Conservation (phyloP, 2,113 vertebrate genomes). For the Syngnathoides biaculeatus region DNA sequence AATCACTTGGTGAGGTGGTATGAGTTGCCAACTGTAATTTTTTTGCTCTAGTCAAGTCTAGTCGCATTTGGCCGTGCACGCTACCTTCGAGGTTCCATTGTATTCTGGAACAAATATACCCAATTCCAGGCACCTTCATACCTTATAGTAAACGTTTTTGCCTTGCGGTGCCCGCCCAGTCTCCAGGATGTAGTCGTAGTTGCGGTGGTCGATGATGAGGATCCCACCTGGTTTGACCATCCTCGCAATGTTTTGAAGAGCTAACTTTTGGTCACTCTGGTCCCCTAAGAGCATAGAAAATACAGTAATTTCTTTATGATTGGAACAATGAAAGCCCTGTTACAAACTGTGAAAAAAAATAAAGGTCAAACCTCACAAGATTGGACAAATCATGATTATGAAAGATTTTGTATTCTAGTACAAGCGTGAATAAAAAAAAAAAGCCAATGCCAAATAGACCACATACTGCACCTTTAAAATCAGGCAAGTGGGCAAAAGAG, state of each 20-base stretch:
- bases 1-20: too few relatives aligned
- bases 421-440: neutral
- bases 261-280: conserved; percentile 90
- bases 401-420: neutral
- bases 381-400: neutral
- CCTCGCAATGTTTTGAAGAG: conserved; percentile 88
- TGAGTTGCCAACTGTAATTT: neutral
- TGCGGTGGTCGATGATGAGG: conserved; percentile 93
- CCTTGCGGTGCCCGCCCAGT: conserved; percentile 85
- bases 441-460: neutral
- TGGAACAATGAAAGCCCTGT: neutral
- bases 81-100: neutral
- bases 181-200: conserved; percentile 94
- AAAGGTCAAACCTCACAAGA: neutral
- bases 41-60: neutral
- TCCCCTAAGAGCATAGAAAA: conserved; percentile 76
- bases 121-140: conserved; percentile 35
- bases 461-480: conserved; percentile 85
- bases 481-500: conserved; percentile 96
- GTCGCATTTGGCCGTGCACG: neutral
- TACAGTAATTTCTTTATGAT: neutral
- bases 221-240: conserved; percentile 89
- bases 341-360: neutral
- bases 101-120: neutral
- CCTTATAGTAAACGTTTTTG: conserved; percentile 99